Evolutionary conservation across 2,888 invertebrate genomes (phyloP).

Genomic region (Catocala sponsa): DNA sequence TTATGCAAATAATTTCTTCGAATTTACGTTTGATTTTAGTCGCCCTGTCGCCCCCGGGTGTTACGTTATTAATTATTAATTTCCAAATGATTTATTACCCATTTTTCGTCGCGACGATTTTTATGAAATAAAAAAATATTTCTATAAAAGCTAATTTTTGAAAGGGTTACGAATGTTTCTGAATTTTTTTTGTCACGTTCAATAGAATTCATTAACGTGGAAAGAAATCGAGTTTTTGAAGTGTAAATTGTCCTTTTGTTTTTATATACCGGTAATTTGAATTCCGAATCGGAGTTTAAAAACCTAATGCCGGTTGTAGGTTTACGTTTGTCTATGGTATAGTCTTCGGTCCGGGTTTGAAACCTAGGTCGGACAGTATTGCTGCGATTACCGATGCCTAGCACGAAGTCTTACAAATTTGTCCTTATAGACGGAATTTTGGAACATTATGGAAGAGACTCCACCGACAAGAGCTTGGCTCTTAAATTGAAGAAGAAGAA

Average conservation of each 20-base stretch:
- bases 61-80: slow-evolving; percentile 84
- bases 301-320: too few species aligned
- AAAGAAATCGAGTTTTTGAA: slow-evolving; percentile 56
- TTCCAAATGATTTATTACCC: slow-evolving; percentile 84
- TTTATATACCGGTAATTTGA: slow-evolving; percentile 47
- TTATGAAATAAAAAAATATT: slow-evolving; percentile 66
- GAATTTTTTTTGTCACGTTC: slow-evolving; percentile 56
- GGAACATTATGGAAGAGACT: too few species aligned
- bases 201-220: slow-evolving; percentile 78
- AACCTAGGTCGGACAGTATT: too few species aligned
- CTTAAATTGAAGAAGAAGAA: too few species aligned
- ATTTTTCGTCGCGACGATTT: slow-evolving; percentile 62
- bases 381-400: too few species aligned
- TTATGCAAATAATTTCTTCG: slow-evolving; percentile 79
- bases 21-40: slow-evolving; percentile 79
- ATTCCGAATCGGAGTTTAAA: slow-evolving; percentile 29
- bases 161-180: slow-evolving; percentile 69
- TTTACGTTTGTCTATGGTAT: too few species aligned
- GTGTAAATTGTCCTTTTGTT: slow-evolving; percentile 54
- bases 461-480: too few species aligned
- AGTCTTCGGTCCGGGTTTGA: too few species aligned
- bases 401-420: too few species aligned
- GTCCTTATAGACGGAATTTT: too few species aligned
- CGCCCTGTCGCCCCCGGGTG: slow-evolving; percentile 69
- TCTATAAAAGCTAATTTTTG: slow-evolving; percentile 75